Percentiles rank a stretch among this genome's conserved stretches.
Evolutionary conservation across 2,888 invertebrate species (phyloP).

Genomic region (Heliothis peltigera): DNA sequence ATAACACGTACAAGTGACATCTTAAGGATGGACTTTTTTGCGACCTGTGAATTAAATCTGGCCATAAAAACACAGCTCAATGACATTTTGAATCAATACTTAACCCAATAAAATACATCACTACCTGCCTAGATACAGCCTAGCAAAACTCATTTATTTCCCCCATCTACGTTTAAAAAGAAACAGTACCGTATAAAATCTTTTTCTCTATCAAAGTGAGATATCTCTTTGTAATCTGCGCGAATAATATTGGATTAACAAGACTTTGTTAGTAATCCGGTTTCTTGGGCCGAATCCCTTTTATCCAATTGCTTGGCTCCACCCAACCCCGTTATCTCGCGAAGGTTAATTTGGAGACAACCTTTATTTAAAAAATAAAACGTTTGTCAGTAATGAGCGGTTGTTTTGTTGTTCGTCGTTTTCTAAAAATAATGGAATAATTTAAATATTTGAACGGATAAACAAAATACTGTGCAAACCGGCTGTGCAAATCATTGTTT

Average conservation of each 20-base stretch:
- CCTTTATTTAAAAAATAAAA: slow-evolving; percentile 54
- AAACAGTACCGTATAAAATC: slow-evolving; percentile 67
- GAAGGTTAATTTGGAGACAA: slow-evolving; percentile 67
- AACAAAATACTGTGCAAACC: no score
- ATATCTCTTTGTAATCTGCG: slow-evolving; percentile 82
- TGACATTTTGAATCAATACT: no score
- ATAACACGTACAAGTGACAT: no score
- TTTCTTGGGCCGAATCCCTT: slow-evolving; percentile 75
- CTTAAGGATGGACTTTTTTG: no score
- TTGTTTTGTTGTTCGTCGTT: slow-evolving; percentile 26
- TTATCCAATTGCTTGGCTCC: slow-evolving; percentile 70
- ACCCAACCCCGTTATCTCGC: slow-evolving; percentile 59
- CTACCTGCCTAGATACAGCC: not conserved
- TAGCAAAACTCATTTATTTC: slow-evolving; percentile 15
- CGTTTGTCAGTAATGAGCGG: slow-evolving; percentile 55
- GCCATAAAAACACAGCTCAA: no score
- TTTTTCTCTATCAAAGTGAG: slow-evolving; percentile 78
- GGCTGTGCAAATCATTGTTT: no score
- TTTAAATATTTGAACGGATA: no score
- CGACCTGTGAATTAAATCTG: no score
- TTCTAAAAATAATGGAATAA: not conserved
- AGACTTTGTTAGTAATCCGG: slow-evolving; percentile 77
- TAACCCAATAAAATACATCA: not conserved
- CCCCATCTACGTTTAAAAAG: slow-evolving; percentile 73
- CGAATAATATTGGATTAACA: slow-evolving; percentile 84